A percentile compares a stretch with the other conserved stretches of the same genome.
Evolutionary conservation across 2,797 vertebrate genomes (phyloP).

Genomic region (Huso huso): DNA sequence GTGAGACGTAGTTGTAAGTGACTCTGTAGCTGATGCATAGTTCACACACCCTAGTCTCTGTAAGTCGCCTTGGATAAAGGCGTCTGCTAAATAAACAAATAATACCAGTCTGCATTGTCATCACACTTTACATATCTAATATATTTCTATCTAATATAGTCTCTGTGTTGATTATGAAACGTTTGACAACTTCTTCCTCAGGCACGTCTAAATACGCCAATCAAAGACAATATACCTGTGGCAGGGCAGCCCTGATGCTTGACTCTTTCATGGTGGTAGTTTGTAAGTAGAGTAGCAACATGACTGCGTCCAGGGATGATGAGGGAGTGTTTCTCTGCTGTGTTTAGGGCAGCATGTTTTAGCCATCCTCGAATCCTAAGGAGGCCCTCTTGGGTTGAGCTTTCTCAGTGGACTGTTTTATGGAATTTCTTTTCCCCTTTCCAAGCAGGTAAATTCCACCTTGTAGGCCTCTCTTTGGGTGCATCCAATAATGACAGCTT

Average conservation of each 20-base stretch:
- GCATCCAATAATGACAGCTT: neutral
- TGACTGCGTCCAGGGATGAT: constrained; percentile 5
- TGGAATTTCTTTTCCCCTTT: neutral
- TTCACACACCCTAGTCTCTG: too few relatives aligned
- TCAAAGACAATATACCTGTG: too few relatives aligned
- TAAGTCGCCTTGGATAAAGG: too few relatives aligned
- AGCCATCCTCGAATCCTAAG: constrained; percentile 8
- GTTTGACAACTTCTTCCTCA: too few relatives aligned
- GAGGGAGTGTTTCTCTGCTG: constrained; percentile 1
- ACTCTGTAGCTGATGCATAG: too few relatives aligned
- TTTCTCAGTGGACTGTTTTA: constrained; percentile 10
- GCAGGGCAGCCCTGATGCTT: constrained; percentile 9
- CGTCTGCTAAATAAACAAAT: too few relatives aligned
- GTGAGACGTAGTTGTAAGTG: too few relatives aligned
- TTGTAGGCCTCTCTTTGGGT: neutral
- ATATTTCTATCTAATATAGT: too few relatives aligned
- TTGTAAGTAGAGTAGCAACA: constrained; percentile 3
- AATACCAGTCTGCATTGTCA: too few relatives aligned
- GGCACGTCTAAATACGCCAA: too few relatives aligned
- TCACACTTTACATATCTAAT: too few relatives aligned
- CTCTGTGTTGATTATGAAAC: too few relatives aligned
- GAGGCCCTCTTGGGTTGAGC: constrained; percentile 4
- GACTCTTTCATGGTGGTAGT: constrained; percentile 6
- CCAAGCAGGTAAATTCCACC: neutral
- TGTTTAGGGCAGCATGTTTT: neutral